Conservation (phyloP, 2,797 vertebrate genomes). For the Sebastes hubbsi region DNA sequence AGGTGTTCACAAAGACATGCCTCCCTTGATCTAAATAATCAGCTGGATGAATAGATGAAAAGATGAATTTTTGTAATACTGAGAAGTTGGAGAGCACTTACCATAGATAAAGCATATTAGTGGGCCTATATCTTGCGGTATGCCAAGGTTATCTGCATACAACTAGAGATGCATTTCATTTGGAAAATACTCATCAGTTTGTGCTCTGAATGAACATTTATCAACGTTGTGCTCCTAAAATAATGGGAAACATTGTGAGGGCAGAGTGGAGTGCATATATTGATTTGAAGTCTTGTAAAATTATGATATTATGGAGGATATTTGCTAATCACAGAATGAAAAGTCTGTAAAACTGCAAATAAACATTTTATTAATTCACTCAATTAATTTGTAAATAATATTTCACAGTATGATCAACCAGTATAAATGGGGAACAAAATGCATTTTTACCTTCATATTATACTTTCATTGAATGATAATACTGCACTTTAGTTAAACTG, state of each 20-base stretch:
- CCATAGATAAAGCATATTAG: neutral
- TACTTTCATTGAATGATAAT: neutral
- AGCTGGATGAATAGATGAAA: neutral
- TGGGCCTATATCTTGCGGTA: neutral
- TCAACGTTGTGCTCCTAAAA: neutral
- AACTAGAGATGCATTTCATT: neutral
- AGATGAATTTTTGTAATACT: neutral
- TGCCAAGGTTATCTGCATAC: neutral
- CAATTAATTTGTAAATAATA: neutral
- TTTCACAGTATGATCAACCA: neutral
- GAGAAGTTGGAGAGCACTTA: neutral
- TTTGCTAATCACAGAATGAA: neutral
- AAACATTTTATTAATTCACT: too few species aligned
- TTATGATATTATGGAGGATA: neutral
- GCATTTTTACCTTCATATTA: neutral
- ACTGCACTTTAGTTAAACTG: neutral
- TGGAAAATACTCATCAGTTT: too few species aligned
- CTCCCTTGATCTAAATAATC: neutral
- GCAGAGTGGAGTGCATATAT: neutral
- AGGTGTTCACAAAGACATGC: neutral
- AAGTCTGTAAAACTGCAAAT: neutral
- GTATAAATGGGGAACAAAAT: neutral
- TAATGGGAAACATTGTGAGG: too few species aligned
- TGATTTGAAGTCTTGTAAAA: neutral
- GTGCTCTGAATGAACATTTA: neutral